phyloP scores from a whole-genome alignment of 2,797 vertebrate species.

The Potorous gilbertii region DNA sequence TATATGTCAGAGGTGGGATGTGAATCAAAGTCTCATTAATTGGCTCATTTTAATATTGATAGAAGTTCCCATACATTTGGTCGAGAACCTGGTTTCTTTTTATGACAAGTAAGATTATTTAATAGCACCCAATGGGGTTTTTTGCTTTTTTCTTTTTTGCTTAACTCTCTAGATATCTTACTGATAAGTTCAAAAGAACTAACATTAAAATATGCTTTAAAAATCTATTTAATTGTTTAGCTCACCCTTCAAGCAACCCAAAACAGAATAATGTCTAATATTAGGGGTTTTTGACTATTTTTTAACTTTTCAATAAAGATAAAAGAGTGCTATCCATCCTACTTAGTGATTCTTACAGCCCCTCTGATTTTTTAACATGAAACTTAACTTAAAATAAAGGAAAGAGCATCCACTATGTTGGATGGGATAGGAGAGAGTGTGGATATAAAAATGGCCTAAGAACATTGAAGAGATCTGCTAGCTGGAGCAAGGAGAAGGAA shows the following conservation, averaged over 20 bases:
- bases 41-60: background rate
- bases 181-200: slow-evolving; percentile 3
- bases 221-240: background rate
- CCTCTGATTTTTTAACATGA: background rate
- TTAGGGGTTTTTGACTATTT: background rate
- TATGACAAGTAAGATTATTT: background rate
- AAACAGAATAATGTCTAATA: background rate
- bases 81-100: background rate
- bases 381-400: background rate
- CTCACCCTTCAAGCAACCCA: background rate
- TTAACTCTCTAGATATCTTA: background rate
- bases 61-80: background rate
- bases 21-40: background rate
- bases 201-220: background rate
- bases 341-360: background rate
- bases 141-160: background rate
- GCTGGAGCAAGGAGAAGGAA: background rate
- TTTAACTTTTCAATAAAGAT: slow-evolving; percentile 1
- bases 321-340: background rate
- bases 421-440: background rate
- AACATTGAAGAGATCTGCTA: background rate
- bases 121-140: background rate
- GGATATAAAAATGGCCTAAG: background rate
- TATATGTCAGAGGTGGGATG: background rate
- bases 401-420: background rate